Conservation (phyloP, 2,888 invertebrate species). For the Blomia tropicalis region DNA sequence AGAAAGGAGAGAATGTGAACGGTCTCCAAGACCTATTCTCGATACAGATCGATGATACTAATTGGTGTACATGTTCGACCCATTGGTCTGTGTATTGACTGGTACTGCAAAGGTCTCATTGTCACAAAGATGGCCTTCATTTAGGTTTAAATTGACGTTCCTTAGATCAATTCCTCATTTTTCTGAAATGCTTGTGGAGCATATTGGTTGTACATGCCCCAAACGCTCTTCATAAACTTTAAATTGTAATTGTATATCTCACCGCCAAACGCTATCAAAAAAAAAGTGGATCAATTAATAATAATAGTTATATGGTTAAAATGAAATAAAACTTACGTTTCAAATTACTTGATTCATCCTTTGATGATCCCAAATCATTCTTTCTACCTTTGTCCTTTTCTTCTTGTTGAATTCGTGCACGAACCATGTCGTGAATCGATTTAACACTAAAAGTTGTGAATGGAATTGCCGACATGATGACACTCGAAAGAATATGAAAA, state of each 20-base stretch:
- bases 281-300: not conserved
- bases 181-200: conserved; percentile 74
- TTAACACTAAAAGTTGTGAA: conserved; percentile 31
- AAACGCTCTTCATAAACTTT: conserved; percentile 75
- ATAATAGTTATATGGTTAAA: not conserved
- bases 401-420: conserved; percentile 26
- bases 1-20: no score
- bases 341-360: not conserved
- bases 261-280: not conserved
- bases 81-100: not conserved
- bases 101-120: not conserved
- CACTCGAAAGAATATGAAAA: not conserved
- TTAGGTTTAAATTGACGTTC: not conserved
- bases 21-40: no score
- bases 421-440: conserved; percentile 31
- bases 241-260: conserved; percentile 47
- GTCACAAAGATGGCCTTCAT: conserved; percentile 11
- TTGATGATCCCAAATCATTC: not conserved
- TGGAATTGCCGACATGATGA: conserved; percentile 31
- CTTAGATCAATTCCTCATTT: conserved; percentile 27
- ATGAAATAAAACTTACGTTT: not conserved
- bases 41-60: no score
- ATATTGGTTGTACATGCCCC: conserved; percentile 75
- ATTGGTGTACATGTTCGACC: not conserved
- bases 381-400: not conserved